Conservation (phyloP, 2,888 invertebrate genomes). For the Netelia virgata region DNA sequence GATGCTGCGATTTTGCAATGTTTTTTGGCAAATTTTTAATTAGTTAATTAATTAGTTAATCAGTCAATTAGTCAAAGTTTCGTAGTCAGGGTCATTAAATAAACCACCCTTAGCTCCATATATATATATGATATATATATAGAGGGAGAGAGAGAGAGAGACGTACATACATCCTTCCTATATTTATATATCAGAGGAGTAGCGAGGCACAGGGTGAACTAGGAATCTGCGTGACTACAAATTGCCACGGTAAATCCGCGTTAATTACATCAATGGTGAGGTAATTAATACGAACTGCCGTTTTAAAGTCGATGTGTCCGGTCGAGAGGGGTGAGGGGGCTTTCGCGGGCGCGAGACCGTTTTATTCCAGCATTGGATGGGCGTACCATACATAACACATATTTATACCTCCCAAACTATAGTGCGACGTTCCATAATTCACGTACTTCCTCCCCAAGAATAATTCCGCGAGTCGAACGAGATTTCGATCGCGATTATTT, state of each 20-base stretch:
- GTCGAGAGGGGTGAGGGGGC: neutral
- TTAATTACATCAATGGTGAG: conserved; percentile 69
- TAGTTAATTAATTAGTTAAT: no score
- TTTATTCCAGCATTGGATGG: neutral
- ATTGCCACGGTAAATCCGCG: conserved; percentile 68
- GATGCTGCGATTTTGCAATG: no score
- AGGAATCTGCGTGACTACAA: conserved; percentile 64
- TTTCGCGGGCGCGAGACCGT: conserved; percentile 15
- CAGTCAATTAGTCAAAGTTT: no score
- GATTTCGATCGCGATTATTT: neutral
- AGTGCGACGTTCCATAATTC: neutral
- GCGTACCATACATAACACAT: neutral
- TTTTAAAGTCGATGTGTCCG: conserved; percentile 67
- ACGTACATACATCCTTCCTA: neutral
- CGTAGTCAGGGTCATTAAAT: no score
- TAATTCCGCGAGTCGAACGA: no score
- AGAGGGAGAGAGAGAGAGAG: no score
- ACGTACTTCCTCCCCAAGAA: neutral
- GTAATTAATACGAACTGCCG: conserved; percentile 69
- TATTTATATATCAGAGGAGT: neutral
- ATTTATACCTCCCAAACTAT: neutral
- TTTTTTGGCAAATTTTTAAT: no score
- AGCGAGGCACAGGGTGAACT: conserved; percentile 9
- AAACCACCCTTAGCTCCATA: no score
- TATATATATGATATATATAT: no score